These are phyloP conservation scores for Strigamia crassipes DNA, from an alignment of 2,888 invertebrate species.

Conservation along the genomic window DNA sequence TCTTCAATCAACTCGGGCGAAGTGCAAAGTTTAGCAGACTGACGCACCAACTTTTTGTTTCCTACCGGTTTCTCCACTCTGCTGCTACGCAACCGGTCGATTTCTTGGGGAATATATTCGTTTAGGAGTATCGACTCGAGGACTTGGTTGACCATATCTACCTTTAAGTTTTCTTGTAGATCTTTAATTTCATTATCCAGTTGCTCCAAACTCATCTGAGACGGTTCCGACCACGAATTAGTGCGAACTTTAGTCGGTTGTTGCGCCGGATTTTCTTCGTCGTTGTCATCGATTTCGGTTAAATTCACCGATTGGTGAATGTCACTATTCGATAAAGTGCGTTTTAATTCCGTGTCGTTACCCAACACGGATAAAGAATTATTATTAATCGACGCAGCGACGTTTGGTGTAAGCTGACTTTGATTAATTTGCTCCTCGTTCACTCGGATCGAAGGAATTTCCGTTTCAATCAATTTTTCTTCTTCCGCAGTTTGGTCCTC, in stretches of 20 bases:
- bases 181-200: slow-evolving; percentile 45
- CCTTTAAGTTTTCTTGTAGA: slow-evolving; percentile 45
- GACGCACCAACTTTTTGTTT: slow-evolving; percentile 23
- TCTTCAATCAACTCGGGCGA: slow-evolving; percentile 3
- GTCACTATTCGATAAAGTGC: slow-evolving; percentile 44
- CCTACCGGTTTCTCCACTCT: background rate
- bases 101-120: background rate
- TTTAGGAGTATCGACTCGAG: background rate
- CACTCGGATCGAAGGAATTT: background rate
- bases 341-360: slow-evolving; percentile 36
- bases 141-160: slow-evolving; percentile 43
- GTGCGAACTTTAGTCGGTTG: slow-evolving; percentile 36
- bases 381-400: background rate
- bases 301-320: slow-evolving; percentile 42
- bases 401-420: background rate
- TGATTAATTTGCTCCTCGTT: background rate
- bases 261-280: background rate
- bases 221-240: slow-evolving; percentile 46
- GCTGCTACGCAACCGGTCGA: background rate
- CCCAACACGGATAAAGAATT: background rate
- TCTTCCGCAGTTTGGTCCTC: background rate
- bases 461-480: background rate
- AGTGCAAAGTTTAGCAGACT: slow-evolving; percentile 13
- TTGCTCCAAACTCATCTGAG: slow-evolving; percentile 46
- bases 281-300: background rate